Evolutionary conservation across 92 coral and sea anemone species (phyloP), one percentile per base, ranked within the genome.

Genomic region (Scolanthus callimorphus): DNA sequence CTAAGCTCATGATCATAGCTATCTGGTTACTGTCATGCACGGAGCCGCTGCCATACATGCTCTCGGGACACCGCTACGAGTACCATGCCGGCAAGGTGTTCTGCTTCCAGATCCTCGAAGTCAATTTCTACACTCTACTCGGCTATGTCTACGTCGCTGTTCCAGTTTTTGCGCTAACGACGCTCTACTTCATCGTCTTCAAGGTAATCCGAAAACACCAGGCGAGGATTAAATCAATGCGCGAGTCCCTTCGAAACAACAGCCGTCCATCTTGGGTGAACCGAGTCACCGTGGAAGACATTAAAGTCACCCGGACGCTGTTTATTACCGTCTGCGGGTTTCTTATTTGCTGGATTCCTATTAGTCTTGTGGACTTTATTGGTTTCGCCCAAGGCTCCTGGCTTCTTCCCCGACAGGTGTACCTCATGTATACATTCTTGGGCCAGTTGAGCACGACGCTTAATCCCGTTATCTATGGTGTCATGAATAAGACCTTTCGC

Each of bases 51-150:
- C 94, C 88, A n/a, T 85, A 80, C 59, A 76, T 85, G 25, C 11
- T 58, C 30, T 76, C 94, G 10, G 73, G 82, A 21, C 87, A 85
- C 63, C 79, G 78, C 39, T 85, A 85, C 59, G 71, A 82, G 3
- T 85, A 75, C 46, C 94, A 85, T 34, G 77, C 88, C 10, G 94
- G 94, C 22, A 85, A 85, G 65, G 85, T 85, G 52, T 85, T 85
- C 64, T 85, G 94, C 51, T 85, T 85, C 50, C 94, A 85, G 47
- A 81, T 50, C 24, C 78, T 81, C 31, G 69, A 81, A 31, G 77
- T 85, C 53, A 74, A 83, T 41, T 85, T 85, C 63, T 77, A 59
- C 72, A 85, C 88, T 39, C 59, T 85, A 26, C 49, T 85, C 46
- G 85, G 83, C 23, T 85, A 85, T 60, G 53, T 51, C 39, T 85